Percentiles rank a stretch among this genome's conserved stretches.
phyloP scores from a whole-genome alignment of 2,888 invertebrate species.

The Ypsolopha sequella region DNA sequence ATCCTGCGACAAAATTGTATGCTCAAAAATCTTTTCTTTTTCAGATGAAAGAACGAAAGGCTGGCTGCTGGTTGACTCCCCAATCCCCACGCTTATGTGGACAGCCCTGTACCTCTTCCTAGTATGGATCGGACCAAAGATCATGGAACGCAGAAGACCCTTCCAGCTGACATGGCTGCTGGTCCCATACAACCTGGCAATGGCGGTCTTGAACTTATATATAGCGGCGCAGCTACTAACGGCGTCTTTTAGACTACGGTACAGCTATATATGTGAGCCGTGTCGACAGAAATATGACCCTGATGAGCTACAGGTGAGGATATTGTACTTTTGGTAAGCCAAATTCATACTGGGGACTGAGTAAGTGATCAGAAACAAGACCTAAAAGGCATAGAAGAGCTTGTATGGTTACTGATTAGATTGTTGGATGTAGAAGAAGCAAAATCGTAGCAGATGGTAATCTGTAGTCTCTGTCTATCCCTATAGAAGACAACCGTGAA shows the following conservation, averaged over 20 bases:
- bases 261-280: conserved; percentile 90
- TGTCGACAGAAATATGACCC: conserved; percentile 82
- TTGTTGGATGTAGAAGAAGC: no score
- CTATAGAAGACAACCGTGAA: no score
- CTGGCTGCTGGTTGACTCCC: conserved; percentile 89
- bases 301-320: conserved; percentile 83
- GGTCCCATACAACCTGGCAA: conserved; percentile 86
- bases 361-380: no score
- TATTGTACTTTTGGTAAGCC: neutral
- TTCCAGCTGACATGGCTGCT: conserved; percentile 81
- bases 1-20: no score
- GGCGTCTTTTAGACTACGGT: conserved; percentile 80
- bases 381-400: no score
- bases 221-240: conserved; percentile 83
- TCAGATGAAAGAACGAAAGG: conserved; percentile 84
- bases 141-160: conserved; percentile 83
- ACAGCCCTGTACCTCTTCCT: conserved; percentile 80
- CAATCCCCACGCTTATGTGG: conserved; percentile 78
- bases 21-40: conserved; percentile 21
- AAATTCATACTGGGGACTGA: no score
- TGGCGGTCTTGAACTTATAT: conserved; percentile 86
- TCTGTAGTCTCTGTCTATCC: no score
- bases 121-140: conserved; percentile 84
- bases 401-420: no score
- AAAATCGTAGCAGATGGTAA: no score